Evolutionary conservation across 2,888 invertebrate genomes (phyloP).

Genomic region (Cephus sareptanus): DNA sequence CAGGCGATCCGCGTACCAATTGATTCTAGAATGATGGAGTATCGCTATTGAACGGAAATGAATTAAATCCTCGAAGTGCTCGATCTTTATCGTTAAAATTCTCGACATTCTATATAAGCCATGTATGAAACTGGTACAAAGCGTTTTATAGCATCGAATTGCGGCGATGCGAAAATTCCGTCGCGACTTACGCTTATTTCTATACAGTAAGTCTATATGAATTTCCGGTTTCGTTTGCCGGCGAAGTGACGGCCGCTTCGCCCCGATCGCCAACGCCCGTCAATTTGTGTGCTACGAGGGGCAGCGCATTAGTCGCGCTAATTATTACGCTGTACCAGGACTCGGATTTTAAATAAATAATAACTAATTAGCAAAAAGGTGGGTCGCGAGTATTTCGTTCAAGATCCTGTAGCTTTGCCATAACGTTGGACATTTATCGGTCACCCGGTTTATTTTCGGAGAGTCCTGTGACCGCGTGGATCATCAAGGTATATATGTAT

Average conservation of each 20-base stretch:
- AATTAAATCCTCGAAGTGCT: neutral
- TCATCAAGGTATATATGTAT: too few species aligned
- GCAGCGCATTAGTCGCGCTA: neutral
- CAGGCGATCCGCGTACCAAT: neutral
- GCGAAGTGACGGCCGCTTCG: neutral
- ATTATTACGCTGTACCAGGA: neutral
- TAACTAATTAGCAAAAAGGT: neutral
- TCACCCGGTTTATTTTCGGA: neutral
- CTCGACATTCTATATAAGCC: neutral
- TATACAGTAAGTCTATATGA: neutral
- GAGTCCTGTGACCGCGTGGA: neutral
- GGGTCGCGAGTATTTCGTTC: neutral
- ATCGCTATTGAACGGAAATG: neutral
- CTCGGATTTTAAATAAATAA: neutral
- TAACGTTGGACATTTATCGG: neutral
- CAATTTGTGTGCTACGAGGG: neutral
- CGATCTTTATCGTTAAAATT: neutral
- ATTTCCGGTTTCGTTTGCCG: neutral
- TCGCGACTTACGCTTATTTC: neutral
- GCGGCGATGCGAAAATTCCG: neutral
- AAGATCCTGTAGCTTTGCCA: neutral
- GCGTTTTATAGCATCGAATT: neutral
- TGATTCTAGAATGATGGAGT: neutral
- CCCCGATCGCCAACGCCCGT: neutral
- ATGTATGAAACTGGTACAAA: neutral